These are phyloP conservation scores for Griposia aprilina DNA, from an alignment of 2,888 invertebrate genomes.

Conservation along the genomic window DNA sequence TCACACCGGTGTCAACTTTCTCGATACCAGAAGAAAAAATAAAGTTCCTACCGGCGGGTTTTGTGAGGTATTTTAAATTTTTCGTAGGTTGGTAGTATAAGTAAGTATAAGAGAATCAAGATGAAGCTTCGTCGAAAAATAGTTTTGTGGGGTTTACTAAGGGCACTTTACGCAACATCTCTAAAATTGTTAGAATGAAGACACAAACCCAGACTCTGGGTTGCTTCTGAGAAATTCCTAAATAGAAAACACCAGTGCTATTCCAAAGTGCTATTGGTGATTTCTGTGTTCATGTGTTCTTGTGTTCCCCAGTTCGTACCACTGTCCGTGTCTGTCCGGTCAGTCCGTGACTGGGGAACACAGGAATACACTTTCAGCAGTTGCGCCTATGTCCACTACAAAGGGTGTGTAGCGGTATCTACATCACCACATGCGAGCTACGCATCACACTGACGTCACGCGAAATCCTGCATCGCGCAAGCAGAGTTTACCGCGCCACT, in stretches of 20 bases:
- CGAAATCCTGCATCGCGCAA: no score
- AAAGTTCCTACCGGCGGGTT: conserved; percentile 79
- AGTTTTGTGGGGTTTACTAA: neutral
- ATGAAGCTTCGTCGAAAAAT: neutral
- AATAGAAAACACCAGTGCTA: neutral
- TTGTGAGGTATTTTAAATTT: conserved; percentile 78
- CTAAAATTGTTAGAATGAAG: neutral
- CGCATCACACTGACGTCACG: no score
- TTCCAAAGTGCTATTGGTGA: no score
- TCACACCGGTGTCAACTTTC: conserved; percentile 71
- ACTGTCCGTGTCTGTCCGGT: no score
- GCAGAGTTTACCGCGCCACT: no score
- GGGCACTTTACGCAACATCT: neutral
- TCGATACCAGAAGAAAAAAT: conserved; percentile 66
- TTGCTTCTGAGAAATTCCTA: neutral
- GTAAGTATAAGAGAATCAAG: neutral
- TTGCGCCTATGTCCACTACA: neutral
- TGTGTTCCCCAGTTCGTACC: no score
- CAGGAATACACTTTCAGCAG: neutral
- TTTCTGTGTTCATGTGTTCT: no score
- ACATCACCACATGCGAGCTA: no score
- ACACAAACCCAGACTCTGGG: neutral
- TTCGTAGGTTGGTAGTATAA: neutral
- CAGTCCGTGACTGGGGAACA: neutral
- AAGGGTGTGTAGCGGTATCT: no score